These are phyloP conservation scores for Heliothis peltigera DNA, from an alignment of 2,888 invertebrate genomes.

Conservation along the genomic window DNA sequence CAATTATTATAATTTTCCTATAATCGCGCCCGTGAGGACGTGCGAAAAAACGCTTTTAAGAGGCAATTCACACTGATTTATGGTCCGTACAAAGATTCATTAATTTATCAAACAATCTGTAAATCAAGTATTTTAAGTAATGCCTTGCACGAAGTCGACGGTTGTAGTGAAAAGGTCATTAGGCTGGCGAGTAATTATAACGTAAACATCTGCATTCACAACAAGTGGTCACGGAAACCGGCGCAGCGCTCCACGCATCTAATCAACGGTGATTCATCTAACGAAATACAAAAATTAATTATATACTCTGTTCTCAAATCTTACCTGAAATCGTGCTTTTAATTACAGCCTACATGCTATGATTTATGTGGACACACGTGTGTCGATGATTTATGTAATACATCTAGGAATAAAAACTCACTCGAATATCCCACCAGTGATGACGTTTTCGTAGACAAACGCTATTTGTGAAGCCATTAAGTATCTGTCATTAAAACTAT, in stretches of 20 bases:
- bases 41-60: constrained; percentile 88
- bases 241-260: constrained; percentile 73
- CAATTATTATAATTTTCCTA: constrained; percentile 90
- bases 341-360: constrained; percentile 82
- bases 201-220: constrained; percentile 85
- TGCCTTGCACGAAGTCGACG: constrained; percentile 58
- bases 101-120: constrained; percentile 70
- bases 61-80: constrained; percentile 83
- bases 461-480: constrained; percentile 56
- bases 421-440: constrained; percentile 42
- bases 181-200: constrained; percentile 83
- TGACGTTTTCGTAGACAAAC: constrained; percentile 55
- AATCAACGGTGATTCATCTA: constrained; percentile 89
- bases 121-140: constrained; percentile 66
- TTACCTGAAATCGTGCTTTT: constrained; percentile 85
- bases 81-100: constrained; percentile 74
- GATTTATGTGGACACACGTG: constrained; percentile 85
- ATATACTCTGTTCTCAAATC: constrained; percentile 83
- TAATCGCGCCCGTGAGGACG: constrained; percentile 87
- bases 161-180: constrained; percentile 83
- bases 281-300: constrained; percentile 87
- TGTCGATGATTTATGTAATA: constrained; percentile 81
- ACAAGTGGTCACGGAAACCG: constrained; percentile 76
- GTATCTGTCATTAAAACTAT: constrained; percentile 61
- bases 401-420: constrained; percentile 50